Conservation (phyloP, 1,140 invertebrate genomes). For the Coptotermes formosanus region DNA sequence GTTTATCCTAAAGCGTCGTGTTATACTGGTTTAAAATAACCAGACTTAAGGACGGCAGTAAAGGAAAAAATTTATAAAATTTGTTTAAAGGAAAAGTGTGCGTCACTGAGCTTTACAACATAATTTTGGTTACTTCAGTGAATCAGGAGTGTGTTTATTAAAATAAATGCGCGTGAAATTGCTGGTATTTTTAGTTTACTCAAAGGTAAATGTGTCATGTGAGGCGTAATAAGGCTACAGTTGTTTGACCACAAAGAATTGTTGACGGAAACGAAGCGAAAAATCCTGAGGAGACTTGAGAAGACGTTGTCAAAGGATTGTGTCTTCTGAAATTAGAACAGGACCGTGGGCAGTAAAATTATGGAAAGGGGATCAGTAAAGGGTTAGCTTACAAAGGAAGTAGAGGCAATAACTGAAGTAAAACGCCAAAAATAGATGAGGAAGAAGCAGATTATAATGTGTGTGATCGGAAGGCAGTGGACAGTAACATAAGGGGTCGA, state of each 20-base stretch:
- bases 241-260: not conserved
- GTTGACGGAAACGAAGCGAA: not conserved
- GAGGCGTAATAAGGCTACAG: not conserved
- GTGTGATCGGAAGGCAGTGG: not conserved
- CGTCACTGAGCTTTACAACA: too few relatives aligned
- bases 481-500: not conserved
- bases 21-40: too few relatives aligned
- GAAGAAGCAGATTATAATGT: not conserved
- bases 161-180: too few relatives aligned
- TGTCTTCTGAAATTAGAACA: conserved; percentile 7
- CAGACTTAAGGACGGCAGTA: too few relatives aligned
- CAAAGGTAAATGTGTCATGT: too few relatives aligned
- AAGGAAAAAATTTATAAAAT: too few relatives aligned
- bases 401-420: not conserved
- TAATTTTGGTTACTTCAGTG: too few relatives aligned
- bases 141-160: too few relatives aligned
- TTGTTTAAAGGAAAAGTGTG: too few relatives aligned
- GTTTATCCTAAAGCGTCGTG: too few relatives aligned
- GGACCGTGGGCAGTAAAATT: not conserved
- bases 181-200: too few relatives aligned
- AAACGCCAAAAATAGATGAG: not conserved
- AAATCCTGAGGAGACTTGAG: not conserved
- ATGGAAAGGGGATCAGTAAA: not conserved
- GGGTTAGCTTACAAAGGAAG: not conserved
- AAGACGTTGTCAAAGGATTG: not conserved